These are phyloP conservation scores for Brachionus sp. DNA, from an alignment of 1,140 invertebrate species.

Conservation along the genomic window DNA sequence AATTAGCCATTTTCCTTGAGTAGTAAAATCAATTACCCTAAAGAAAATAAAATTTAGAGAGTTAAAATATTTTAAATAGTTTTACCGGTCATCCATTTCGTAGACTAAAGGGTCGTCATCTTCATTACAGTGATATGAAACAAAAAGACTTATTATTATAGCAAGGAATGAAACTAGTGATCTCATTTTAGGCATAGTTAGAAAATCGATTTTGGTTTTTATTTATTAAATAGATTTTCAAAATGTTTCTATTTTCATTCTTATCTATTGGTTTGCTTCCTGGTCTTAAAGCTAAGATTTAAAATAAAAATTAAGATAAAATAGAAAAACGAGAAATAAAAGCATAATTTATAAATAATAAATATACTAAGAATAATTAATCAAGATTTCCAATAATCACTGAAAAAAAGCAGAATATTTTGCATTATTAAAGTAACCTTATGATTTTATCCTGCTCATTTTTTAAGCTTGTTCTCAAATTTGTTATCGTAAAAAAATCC, in stretches of 20 bases:
- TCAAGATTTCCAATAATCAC: neutral
- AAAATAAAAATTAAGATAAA: neutral
- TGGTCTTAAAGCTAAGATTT: neutral
- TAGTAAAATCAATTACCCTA: slow-evolving; percentile 36
- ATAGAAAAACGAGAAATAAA: neutral
- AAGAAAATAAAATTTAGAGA: neutral
- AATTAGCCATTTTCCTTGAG: slow-evolving; percentile 43
- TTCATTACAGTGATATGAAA: neutral
- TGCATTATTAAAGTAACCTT: neutral
- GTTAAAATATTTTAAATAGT: neutral
- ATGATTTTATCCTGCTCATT: neutral
- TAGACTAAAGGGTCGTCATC: slow-evolving; percentile 38
- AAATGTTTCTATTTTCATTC: neutral
- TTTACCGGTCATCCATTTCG: slow-evolving; percentile 44
- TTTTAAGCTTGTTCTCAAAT: neutral
- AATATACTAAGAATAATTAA: neutral
- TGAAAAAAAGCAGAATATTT: neutral
- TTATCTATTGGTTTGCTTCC: neutral
- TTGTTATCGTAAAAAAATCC: too few relatives aligned
- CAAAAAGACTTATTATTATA: neutral
- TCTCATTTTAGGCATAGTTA: neutral
- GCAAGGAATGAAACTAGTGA: neutral
- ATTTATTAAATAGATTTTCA: neutral
- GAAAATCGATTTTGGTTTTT: slow-evolving; percentile 14
- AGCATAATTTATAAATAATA: neutral